These are phyloP conservation scores for Dendroctonus valens DNA, from an alignment of 1,140 invertebrate species.

Conservation along the genomic window DNA sequence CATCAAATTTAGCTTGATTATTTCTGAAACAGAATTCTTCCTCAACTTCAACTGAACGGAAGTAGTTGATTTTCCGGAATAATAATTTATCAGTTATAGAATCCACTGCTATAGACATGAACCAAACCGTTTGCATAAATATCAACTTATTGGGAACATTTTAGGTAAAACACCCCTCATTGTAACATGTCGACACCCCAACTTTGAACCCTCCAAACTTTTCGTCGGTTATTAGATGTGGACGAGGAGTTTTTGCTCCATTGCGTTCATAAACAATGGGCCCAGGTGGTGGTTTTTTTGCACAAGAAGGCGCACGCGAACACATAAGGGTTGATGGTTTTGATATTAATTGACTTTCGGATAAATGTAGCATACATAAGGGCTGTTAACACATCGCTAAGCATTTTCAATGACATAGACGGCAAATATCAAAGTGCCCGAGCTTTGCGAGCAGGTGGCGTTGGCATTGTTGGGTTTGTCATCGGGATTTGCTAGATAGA, in stretches of 20 bases:
- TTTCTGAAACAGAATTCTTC: too few relatives aligned
- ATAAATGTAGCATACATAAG: slow-evolving; percentile 9
- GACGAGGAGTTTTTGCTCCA: slow-evolving; percentile 16
- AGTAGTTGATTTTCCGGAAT: too few relatives aligned
- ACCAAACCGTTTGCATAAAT: too few relatives aligned
- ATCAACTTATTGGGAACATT: too few relatives aligned
- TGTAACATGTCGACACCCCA: background rate
- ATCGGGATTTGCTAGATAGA: too few relatives aligned
- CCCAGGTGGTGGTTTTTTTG: slow-evolving; percentile 22
- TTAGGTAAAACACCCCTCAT: background rate
- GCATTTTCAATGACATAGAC: background rate
- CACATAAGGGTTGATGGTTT: slow-evolving; percentile 5
- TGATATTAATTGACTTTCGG: slow-evolving; percentile 19
- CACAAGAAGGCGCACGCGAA: slow-evolving; percentile 3
- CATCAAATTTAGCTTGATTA: too few relatives aligned
- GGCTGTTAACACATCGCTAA: background rate
- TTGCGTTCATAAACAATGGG: slow-evolving; percentile 9
- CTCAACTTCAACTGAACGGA: too few relatives aligned
- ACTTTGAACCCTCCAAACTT: background rate
- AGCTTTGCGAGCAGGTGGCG: background rate
- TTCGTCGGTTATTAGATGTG: slow-evolving; percentile 5
- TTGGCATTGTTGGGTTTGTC: too few relatives aligned
- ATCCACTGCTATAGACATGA: too few relatives aligned
- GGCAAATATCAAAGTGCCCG: background rate
- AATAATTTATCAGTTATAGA: too few relatives aligned